Evolutionary conservation across 92 coral and sea anemone species (phyloP).

Genomic region (Heteractis magnifica): DNA sequence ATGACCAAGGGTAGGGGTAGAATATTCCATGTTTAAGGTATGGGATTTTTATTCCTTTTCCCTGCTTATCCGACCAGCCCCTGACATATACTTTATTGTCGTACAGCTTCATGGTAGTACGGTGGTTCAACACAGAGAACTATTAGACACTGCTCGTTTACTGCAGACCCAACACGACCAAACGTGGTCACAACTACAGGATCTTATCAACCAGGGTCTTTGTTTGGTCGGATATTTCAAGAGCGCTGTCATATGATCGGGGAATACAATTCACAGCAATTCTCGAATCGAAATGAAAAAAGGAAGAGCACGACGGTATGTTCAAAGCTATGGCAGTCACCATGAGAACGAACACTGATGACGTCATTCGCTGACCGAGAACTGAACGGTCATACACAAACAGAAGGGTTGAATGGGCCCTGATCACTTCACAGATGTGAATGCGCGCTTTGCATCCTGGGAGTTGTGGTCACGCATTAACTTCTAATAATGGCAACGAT

Average conservation of each 20-base stretch:
- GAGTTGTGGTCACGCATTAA: no score
- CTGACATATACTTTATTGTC: neutral
- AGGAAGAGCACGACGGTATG: neutral
- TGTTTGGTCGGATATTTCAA: conserved; percentile 88
- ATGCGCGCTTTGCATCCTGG: no score
- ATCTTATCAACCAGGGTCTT: conserved; percentile 78
- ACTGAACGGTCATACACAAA: no score
- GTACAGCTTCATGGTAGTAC: conserved; percentile 83
- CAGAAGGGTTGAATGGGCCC: no score
- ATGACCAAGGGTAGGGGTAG: neutral
- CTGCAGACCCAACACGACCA: conserved; percentile 67
- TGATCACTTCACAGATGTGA: no score
- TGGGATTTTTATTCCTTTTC: neutral
- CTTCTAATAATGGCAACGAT: no score
- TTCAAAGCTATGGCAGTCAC: no score
- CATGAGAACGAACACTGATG: no score
- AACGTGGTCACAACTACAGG: conserved; percentile 77
- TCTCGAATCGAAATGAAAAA: no score
- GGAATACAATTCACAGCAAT: no score
- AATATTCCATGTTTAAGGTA: neutral
- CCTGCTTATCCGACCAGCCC: neutral
- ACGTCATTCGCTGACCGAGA: no score
- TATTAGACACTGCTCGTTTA: conserved; percentile 55
- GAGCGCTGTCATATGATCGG: conserved; percentile 80
- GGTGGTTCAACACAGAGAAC: conserved; percentile 61